Percentiles rank a stretch among this genome's conserved stretches.
These are phyloP conservation scores for Falco naumanni DNA, from an alignment of 2,797 vertebrate species.

Conservation along the genomic window DNA sequence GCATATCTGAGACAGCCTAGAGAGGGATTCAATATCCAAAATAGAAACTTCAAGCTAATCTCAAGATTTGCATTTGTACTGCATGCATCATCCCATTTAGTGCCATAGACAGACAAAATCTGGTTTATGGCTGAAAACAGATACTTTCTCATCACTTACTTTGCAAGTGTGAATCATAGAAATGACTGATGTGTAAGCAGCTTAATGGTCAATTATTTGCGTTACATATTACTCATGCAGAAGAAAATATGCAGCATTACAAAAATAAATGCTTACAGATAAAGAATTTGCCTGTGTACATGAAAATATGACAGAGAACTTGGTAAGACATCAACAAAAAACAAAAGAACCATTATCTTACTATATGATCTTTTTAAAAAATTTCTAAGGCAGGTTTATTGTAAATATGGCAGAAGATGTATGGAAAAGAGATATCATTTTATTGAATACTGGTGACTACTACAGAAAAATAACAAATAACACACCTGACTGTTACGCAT, in stretches of 20 bases:
- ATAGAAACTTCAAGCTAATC: neutral
- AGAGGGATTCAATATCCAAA: neutral
- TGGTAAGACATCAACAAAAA: neutral
- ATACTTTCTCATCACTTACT: neutral
- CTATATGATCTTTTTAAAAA: neutral
- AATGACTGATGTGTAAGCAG: neutral
- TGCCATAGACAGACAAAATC: neutral
- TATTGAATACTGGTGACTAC: neutral
- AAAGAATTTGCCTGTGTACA: neutral
- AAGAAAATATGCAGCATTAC: neutral
- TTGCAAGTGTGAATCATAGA: neutral
- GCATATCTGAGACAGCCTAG: neutral
- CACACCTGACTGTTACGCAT: fast-evolving
- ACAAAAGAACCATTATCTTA: neutral
- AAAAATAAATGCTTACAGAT: neutral
- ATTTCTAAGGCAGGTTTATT: neutral
- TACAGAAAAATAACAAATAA: neutral
- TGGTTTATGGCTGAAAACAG: neutral
- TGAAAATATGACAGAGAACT: neutral
- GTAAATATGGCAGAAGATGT: neutral
- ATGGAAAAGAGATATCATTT: neutral
- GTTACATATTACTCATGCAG: neutral
- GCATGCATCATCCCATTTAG: neutral
- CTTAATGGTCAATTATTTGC: neutral
- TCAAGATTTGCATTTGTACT: neutral